These are phyloP conservation scores for Cyprinodon variegatus DNA, from an alignment of 2,113 vertebrate genomes.

Conservation along the genomic window DNA sequence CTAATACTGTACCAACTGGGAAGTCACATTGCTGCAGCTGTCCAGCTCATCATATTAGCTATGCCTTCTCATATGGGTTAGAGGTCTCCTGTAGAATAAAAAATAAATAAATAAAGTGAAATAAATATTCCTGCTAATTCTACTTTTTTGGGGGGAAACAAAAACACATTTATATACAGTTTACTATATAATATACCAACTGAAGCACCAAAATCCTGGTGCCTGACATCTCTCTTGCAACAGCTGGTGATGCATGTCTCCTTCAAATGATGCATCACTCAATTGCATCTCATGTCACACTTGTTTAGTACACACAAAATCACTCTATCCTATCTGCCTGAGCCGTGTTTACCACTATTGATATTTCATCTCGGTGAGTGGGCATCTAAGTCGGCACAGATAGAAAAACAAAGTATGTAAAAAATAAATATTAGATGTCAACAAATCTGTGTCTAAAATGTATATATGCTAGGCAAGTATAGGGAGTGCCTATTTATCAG, in stretches of 20 bases:
- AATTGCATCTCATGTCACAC: constrained; percentile 39
- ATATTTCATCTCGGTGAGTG: constrained; percentile 2
- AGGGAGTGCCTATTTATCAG: too few species aligned
- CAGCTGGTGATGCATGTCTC: constrained; percentile 21
- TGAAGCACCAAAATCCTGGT: constrained; percentile 4
- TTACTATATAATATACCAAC: background rate
- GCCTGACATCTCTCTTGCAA: constrained; percentile 62
- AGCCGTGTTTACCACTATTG: constrained; percentile 1
- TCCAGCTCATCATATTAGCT: too few species aligned
- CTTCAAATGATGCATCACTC: constrained; percentile 32
- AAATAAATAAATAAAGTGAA: too few species aligned
- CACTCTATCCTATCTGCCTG: constrained; percentile 13
- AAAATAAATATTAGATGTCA: too few species aligned
- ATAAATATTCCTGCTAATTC: too few species aligned
- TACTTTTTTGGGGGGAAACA: background rate
- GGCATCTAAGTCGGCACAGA: background rate
- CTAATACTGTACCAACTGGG: too few species aligned
- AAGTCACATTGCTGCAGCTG: too few species aligned
- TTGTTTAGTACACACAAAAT: constrained; percentile 27
- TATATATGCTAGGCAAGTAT: background rate
- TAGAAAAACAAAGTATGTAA: too few species aligned
- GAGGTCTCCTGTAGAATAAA: too few species aligned
- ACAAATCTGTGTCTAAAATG: background rate
- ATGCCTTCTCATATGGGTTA: too few species aligned
- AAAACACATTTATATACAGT: background rate